phyloP scores from a whole-genome alignment of 2,888 invertebrate species.

The Cylloceria caligata region DNA sequence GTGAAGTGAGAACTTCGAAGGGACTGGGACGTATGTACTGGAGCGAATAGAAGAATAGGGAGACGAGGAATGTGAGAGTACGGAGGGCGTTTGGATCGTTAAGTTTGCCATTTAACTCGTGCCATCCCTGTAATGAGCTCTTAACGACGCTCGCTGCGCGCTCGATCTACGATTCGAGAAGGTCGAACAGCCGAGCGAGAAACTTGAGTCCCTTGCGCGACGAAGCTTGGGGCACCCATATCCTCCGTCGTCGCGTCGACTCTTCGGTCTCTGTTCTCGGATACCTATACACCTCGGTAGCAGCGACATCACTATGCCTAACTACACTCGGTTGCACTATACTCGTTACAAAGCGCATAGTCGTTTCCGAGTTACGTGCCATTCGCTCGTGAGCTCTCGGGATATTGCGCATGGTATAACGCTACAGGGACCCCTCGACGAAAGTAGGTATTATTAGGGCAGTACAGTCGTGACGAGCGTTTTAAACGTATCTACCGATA shows the following conservation, averaged over 20 bases:
- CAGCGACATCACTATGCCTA: constrained; percentile 23
- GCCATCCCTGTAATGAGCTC: constrained; percentile 74
- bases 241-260: constrained; percentile 1
- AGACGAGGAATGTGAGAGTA: constrained; percentile 30
- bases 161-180: constrained; percentile 65
- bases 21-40: constrained; percentile 15
- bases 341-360: constrained; percentile 39
- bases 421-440: background rate
- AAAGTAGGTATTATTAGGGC: constrained; percentile 49
- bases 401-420: constrained; percentile 11
- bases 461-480: constrained; percentile 50
- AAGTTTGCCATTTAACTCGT: constrained; percentile 75
- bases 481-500: constrained; percentile 13
- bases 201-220: constrained; percentile 53
- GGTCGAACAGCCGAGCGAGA: constrained; percentile 59
- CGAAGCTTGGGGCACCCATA: constrained; percentile 39
- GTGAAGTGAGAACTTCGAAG: constrained; percentile 16
- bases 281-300: constrained; percentile 18
- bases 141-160: constrained; percentile 65
- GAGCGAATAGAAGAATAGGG: constrained; percentile 37
- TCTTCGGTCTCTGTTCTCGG: background rate
- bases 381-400: constrained; percentile 53
- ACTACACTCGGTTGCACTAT: background rate
- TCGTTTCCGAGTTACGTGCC: constrained; percentile 61
- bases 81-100: constrained; percentile 69